phyloP scores from a whole-genome alignment of 2,113 vertebrate species.

The Gorsachius goisagi region DNA sequence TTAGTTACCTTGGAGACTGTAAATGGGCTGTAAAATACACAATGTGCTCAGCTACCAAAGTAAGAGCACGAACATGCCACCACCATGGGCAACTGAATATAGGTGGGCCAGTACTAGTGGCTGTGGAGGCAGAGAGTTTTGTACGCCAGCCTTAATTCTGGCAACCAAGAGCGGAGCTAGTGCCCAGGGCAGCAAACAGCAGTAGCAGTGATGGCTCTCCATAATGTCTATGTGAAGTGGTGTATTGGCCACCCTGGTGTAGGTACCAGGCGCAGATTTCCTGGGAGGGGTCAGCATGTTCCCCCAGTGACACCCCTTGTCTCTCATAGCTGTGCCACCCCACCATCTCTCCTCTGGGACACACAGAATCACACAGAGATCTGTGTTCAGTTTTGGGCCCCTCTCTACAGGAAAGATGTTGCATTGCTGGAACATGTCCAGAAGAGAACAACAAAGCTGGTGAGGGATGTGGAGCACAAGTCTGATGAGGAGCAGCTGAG shows the following conservation, averaged over 20 bases:
- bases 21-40: not conserved
- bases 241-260: not conserved
- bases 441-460: too few species aligned
- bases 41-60: not conserved
- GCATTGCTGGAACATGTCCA: too few species aligned
- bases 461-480: too few species aligned
- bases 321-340: not conserved
- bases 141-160: not conserved
- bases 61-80: not conserved
- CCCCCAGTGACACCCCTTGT: not conserved
- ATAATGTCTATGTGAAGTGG: not conserved
- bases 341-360: not conserved
- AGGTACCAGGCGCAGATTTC: not conserved
- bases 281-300: not conserved
- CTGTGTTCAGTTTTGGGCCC: too few species aligned
- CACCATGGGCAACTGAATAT: not conserved
- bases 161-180: not conserved
- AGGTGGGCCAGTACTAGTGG: not conserved
- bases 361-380: not conserved
- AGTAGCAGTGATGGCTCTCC: not conserved
- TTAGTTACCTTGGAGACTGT: not conserved
- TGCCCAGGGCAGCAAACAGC: not conserved
- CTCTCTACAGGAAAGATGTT: too few species aligned
- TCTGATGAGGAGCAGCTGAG: too few species aligned
- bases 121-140: not conserved